A percentile compares a stretch with the other conserved stretches of the same genome.
phyloP scores from a whole-genome alignment of 1,140 invertebrate species.

The Eupristina koningsbergeri region DNA sequence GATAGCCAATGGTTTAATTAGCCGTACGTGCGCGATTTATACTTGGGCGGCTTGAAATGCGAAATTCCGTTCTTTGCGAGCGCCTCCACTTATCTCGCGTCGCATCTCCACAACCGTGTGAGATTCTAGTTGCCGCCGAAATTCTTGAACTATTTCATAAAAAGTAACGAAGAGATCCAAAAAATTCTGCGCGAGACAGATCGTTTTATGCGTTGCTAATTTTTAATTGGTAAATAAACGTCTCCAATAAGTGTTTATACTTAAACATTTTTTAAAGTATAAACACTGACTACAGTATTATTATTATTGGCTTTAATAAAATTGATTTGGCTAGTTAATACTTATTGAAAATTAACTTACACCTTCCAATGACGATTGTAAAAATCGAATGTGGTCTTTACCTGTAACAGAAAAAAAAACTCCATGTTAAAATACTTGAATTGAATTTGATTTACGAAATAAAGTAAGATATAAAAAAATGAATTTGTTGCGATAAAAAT shows the following conservation, averaged over 20 bases:
- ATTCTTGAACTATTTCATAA: conserved; percentile 10
- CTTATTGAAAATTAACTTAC: too few species aligned
- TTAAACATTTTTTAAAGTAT: too few species aligned
- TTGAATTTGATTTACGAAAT: not conserved
- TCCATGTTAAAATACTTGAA: not conserved
- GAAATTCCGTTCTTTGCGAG: conserved; percentile 4
- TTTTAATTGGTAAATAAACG: too few species aligned
- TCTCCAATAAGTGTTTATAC: too few species aligned
- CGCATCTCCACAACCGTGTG: not conserved
- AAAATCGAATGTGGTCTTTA: not conserved
- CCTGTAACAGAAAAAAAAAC: conserved; percentile 2
- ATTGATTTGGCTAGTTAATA: too few species aligned
- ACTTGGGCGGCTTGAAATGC: conserved; percentile 35
- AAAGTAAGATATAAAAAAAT: too few species aligned
- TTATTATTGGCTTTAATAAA: too few species aligned
- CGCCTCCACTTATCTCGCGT: conserved; percentile 14
- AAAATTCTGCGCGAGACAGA: too few species aligned
- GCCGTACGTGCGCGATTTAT: conserved; percentile 50
- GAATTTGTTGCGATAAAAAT: too few species aligned
- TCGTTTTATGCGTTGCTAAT: too few species aligned
- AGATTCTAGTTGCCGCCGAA: conserved; percentile 15
- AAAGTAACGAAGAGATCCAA: not conserved
- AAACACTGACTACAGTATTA: too few species aligned
- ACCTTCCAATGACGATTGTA: too few species aligned
- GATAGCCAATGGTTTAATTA: conserved; percentile 68